These are phyloP conservation scores for Parthenolecanium corni DNA, from an alignment of 2,888 invertebrate genomes.

Conservation along the genomic window DNA sequence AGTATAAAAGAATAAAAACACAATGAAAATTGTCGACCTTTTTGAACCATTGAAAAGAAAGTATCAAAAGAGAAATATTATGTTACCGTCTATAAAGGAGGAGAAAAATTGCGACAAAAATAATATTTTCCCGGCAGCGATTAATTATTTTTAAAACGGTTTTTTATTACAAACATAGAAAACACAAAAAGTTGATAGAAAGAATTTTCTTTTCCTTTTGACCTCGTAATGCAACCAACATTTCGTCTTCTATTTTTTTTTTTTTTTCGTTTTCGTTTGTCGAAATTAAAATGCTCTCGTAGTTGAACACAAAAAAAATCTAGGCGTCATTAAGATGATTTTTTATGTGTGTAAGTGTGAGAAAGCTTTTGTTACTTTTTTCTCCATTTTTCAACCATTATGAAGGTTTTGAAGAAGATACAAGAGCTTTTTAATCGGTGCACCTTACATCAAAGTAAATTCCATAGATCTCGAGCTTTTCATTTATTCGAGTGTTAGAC, in stretches of 20 bases:
- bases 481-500: constrained; percentile 24
- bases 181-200: neutral
- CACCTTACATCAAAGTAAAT: constrained; percentile 12
- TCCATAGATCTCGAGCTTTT: constrained; percentile 16
- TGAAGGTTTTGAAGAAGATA: constrained; percentile 17
- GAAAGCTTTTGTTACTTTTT: constrained; percentile 16
- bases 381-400: constrained; percentile 15
- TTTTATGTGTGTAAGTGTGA: constrained; percentile 5
- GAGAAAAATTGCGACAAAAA: no score
- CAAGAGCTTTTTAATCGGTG: constrained; percentile 21
- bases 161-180: neutral
- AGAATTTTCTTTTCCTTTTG: constrained; percentile 4
- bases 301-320: constrained; percentile 9
- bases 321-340: constrained; percentile 21
- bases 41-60: no score
- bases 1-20: no score
- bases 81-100: no score
- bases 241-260: neutral
- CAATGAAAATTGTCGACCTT: no score
- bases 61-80: no score
- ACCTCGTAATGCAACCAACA: neutral
- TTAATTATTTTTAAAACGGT: constrained; percentile 11
- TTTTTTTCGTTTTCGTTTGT: constrained; percentile 13
- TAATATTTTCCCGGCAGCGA: constrained; percentile 7
- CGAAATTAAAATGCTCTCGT: constrained; percentile 18